Evolutionary conservation across 2,888 invertebrate species (phyloP), one percentile per base, ranked within the genome.

Genomic region (Lochmaea capreae): DNA sequence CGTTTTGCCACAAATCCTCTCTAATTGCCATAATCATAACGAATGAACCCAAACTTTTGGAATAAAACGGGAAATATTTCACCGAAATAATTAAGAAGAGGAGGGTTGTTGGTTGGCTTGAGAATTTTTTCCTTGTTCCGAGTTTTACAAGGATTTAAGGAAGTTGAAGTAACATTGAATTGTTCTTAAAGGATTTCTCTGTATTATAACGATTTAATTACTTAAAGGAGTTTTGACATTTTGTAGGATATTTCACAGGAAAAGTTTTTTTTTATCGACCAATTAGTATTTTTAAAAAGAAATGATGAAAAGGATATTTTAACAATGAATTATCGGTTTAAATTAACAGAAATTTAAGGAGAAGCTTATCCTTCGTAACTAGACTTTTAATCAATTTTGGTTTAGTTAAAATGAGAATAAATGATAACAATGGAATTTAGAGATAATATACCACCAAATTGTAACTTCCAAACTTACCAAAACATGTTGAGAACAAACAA

Each of bases 11-110:
- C 69, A 69, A 69, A 69, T 69, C 69, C 69, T 59, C 62, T 33
- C 69, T 69, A 69, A 69, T 69, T 69, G 69, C 69, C 69, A 22
- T 69, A 69, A 69, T 69, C 69, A 69, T 69, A 69, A 69, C 69
- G 69, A 69, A 69, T 69, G 69, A 69, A 69, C 69, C 69, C 54
- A 62, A 69, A 69, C 69, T 69, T 69, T 69, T 5, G 49, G 39
- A 62, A 69, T 63, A 63, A 63, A 62, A 63, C 62, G 52, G 52
- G 39, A 52, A 62, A 69, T 62, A 69, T 63, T 62, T 54, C 54
- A 69, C 62, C 62, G 46, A 46, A 69, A 69, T 69, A 69, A 69
- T 69, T 63, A 69, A 52, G 69, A 22, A 54, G 22, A 67, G 11
- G 26, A 18, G 42, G 14, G 16, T 43, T 58, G 12, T 18, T 39